Conservation (phyloP, 1,140 invertebrate species). For the Teleogryllus occipitalis region DNA sequence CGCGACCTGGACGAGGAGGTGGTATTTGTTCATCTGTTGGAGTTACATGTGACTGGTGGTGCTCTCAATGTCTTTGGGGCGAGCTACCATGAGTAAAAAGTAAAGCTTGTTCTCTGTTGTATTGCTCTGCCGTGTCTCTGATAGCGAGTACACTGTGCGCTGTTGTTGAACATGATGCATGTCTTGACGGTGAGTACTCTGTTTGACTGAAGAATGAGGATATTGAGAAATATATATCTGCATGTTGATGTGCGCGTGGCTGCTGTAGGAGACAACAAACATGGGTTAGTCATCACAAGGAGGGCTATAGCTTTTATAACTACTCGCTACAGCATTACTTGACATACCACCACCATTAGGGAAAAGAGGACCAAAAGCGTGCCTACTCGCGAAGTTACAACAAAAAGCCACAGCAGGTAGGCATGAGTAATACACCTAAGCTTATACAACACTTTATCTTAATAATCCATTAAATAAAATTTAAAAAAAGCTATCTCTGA, state of each 20-base stretch:
- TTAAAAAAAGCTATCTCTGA: too few species aligned
- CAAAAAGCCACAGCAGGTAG: too few species aligned
- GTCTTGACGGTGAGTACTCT: constrained; percentile 3
- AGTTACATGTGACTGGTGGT: background rate
- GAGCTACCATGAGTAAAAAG: background rate
- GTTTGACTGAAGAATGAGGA: background rate
- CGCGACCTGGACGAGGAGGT: background rate
- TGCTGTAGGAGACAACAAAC: background rate
- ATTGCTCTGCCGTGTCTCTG: background rate
- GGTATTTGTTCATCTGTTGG: background rate
- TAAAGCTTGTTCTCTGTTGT: background rate
- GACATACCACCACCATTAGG: too few species aligned
- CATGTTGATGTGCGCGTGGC: background rate
- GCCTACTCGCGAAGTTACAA: too few species aligned
- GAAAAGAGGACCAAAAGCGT: too few species aligned
- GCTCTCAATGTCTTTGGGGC: background rate
- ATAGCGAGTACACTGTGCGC: background rate
- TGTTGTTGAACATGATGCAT: background rate
- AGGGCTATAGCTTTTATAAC: too few species aligned
- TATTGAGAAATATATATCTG: background rate
- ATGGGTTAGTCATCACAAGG: too few species aligned
- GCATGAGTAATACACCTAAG: too few species aligned
- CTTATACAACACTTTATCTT: too few species aligned
- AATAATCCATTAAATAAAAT: too few species aligned
- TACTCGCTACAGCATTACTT: too few species aligned